Base-by-base conservation (phyloP, 2,797 vertebrate genomes). In the Holocentrus rufus region DNA sequence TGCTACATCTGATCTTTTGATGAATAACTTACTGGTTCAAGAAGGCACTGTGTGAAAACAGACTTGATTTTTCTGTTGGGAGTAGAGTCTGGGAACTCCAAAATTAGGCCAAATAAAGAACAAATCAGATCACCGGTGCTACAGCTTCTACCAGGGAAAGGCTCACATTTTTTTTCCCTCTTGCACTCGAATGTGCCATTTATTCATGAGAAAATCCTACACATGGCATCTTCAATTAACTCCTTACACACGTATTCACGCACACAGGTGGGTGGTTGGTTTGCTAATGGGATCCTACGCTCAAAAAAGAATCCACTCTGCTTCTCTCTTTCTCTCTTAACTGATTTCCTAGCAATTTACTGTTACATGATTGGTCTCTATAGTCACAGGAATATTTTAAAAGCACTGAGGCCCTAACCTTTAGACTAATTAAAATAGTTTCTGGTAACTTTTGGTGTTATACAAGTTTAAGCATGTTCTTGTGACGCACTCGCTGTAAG, bases 311-410 rank as follows among this genome's bases (percentile, higher is more conserved):
- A n/a, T n/a, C n/a, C n/a, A n/a, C n/a, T n/a, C n/a, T n/a, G n/a
- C n/a, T n/a, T 34, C 31, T 34, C 31, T 2, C 5, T 8, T 49
- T n/a, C 53, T 50, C 27, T 83, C 60, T 72, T 57, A 80, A 78
- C 69, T 65, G 63, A 27, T 34, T 34, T 34, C 8, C 5, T 34
- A 34, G 31, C 23, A 5, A 23, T 68, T 60, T 59, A 8, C 18
- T 46, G 30, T 52, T 25, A 44, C 13, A 4, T 71, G n/a, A 31
- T 47, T 20, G 14, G 54, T 25, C 25, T 34, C n/a, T n/a, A 49
- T 17, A 50, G 8, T 34, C 31, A 34, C 31, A 34, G 31, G 31
- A 34, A 58, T 39, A 25, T 1, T 34, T 31, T 39, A 42, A 50
- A 44, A 13, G 4, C 31, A 11, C 23, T 50, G 2, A 10, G 0